Evolutionary conservation across 2,797 vertebrate genomes (phyloP).

Genomic region (Darevskia mixta): DNA sequence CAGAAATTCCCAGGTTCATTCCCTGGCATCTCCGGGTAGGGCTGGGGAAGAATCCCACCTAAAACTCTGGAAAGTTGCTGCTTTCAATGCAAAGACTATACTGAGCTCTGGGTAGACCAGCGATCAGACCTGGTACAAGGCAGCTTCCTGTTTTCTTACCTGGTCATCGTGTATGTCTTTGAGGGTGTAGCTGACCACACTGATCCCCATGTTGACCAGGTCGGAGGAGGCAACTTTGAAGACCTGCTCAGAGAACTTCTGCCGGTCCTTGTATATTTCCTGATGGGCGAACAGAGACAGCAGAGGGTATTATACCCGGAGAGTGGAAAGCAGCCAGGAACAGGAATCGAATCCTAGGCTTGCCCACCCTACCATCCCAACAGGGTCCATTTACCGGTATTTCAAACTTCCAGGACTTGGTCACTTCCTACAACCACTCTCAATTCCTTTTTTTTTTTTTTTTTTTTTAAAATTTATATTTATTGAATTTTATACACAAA

Average conservation of each 20-base stretch:
- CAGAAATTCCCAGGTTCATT: too few relatives aligned
- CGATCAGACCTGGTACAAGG: background rate
- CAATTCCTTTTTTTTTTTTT: too few relatives aligned
- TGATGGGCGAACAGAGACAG: slow-evolving; percentile 52
- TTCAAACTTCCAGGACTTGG: background rate
- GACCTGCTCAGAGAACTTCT: slow-evolving; percentile 97
- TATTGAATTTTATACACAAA: too few relatives aligned
- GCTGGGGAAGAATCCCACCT: too few relatives aligned
- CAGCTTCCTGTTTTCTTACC: slow-evolving; percentile 72
- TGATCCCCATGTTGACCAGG: slow-evolving; percentile 97
- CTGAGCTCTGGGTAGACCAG: too few relatives aligned
- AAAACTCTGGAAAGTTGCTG: too few relatives aligned
- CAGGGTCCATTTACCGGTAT: background rate
- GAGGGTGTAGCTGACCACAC: slow-evolving; percentile 94
- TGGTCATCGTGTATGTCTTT: slow-evolving; percentile 97
- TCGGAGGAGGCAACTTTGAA: slow-evolving; percentile 97
- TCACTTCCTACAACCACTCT: too few relatives aligned
- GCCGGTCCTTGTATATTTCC: slow-evolving; percentile 97
- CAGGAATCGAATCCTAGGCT: too few relatives aligned
- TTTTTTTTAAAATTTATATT: too few relatives aligned
- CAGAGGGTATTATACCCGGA: background rate
- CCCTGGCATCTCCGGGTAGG: too few relatives aligned
- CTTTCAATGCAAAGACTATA: too few relatives aligned
- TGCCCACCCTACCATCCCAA: too few relatives aligned
- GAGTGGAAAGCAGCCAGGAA: background rate